Evolutionary conservation across 2,888 invertebrate species (phyloP).

Genomic region (Lycia hirtaria): DNA sequence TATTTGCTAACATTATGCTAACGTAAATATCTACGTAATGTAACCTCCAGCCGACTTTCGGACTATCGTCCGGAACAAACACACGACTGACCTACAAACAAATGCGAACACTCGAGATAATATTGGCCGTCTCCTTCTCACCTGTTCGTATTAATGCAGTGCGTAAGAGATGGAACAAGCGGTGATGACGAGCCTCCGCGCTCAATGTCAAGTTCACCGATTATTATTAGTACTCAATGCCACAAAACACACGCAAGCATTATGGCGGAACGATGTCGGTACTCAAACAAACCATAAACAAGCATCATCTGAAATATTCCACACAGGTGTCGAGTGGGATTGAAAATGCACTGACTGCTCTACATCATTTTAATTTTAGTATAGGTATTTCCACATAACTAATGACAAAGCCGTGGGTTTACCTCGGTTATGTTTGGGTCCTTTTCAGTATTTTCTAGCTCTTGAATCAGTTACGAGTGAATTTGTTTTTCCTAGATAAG

Average conservation of each 20-base stretch:
- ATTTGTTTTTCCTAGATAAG: no score
- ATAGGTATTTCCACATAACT: background rate
- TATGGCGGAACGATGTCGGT: slow-evolving; percentile 60
- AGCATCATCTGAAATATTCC: background rate
- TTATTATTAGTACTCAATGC: slow-evolving; percentile 85
- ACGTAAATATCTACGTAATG: slow-evolving; percentile 72
- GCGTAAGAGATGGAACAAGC: slow-evolving; percentile 69
- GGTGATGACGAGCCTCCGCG: slow-evolving; percentile 81
- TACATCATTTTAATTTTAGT: background rate
- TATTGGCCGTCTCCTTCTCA: slow-evolving; percentile 69
- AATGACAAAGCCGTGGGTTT: no score
- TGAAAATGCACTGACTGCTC: background rate
- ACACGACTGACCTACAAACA: slow-evolving; percentile 84
- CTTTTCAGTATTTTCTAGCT: no score
- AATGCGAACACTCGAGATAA: slow-evolving; percentile 73
- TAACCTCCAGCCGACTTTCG: slow-evolving; percentile 85
- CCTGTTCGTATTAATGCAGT: slow-evolving; percentile 57
- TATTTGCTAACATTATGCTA: slow-evolving; percentile 58
- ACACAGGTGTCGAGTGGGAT: background rate
- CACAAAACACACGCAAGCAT: slow-evolving; percentile 79
- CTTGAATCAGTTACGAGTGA: no score
- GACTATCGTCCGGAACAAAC: slow-evolving; percentile 83
- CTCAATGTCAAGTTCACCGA: slow-evolving; percentile 86
- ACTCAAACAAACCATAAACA: slow-evolving; percentile 48
- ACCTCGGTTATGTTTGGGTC: no score